Base-by-base conservation (phyloP, 1,140 invertebrate genomes). In the Mizuhopecten yessoensis region DNA sequence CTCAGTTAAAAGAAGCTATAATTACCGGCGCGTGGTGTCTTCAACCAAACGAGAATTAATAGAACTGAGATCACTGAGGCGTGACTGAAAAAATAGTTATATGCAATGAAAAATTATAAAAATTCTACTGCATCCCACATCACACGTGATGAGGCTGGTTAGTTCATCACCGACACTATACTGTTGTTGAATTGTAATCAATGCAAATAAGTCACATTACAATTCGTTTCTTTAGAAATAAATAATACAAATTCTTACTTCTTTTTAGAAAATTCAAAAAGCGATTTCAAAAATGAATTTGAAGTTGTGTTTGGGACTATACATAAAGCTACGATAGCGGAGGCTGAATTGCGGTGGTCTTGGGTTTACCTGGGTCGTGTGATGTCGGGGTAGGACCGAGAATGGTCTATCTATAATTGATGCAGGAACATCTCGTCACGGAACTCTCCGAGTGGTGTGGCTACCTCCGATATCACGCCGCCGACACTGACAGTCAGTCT, bases 71-170 rank as follows among this genome's bases (percentile, higher is more conserved):
- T 75, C 57, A 75, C 1, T 75, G 57, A 75, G 3, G 57, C 57
- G 57, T 29, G n/a, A 75, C 57, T n/a, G 57, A 75, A n/a, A n/a
- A 75, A 75, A 75, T 17, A 75, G 57, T 75, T 75, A 75, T 75
- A 75, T 1, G 57, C 11, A 75, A 29, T 75, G 57, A 29, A 75
- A 75, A 75, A 75, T 5, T 5, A 75, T 75, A 75, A 75, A 57
- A 75, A 75, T 29, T 75, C 5, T 75, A 75, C 57, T 17, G 23
- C 57, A 75, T 29, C 23, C n/a, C 17, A 7, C n/a, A 9, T 13
- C 5, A 75, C 1, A 75, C 57, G 23, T 29, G 57, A 29, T n/a
- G n/a, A 75, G 57, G 11, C 57, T 75, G 23, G 57, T 75, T 29
- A 5, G 57, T 75, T 29, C 57, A 75, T 29, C 57, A 17, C 11